Evolutionary conservation across 2,888 invertebrate species (phyloP), one percentile per base, ranked within the genome.

Genomic region (Urechis unicinctus): DNA sequence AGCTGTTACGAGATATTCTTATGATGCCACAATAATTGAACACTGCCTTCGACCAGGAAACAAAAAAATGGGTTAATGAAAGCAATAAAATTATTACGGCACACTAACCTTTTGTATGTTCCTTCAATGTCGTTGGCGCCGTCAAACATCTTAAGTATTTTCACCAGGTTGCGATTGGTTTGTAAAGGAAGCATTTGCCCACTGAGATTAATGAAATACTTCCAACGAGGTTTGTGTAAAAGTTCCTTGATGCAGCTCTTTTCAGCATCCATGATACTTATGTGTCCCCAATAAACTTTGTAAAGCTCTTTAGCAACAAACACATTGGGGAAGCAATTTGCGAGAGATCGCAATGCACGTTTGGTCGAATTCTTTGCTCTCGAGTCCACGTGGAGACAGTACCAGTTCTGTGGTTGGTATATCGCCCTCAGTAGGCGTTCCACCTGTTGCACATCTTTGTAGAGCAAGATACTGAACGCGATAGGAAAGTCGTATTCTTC

Each of bases 171-270:
- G 5, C 55, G 56, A 54, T 74, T 74, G 3, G 71, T 74, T 53
- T 68, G 69, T 22, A 73, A 55, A 0, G 76, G 74, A 56, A 72
- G 70, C 60, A 74, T 72, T 51, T 71, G 71, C 1, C 70, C 73
- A 0, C 71, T 71, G 31, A 74, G 59, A 53, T 75, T 75, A 28
- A 74, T 69, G 52, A 75, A 70, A 55, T 75, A 75, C 50, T 66
- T 66, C 75, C 75, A 75, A 29, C 54, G 61, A 52, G 59, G 59
- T n/a, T 52, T 51, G n/a, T n/a, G n/a, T 28, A 65, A 24, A 5
- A 71, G 55, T 31, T 68, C 68, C 13, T 58, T 31, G 61, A 72
- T 61, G 56, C 74, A 74, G 24, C 59, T 57, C 36, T 72, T 55
- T 50, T 71, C 71, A 2, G 73, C 68, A 28, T 67, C 55, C 3